Evolutionary conservation across 2,113 vertebrate genomes (phyloP), one percentile per base, ranked within the genome.

Genomic region (Nerophis ophidion): DNA sequence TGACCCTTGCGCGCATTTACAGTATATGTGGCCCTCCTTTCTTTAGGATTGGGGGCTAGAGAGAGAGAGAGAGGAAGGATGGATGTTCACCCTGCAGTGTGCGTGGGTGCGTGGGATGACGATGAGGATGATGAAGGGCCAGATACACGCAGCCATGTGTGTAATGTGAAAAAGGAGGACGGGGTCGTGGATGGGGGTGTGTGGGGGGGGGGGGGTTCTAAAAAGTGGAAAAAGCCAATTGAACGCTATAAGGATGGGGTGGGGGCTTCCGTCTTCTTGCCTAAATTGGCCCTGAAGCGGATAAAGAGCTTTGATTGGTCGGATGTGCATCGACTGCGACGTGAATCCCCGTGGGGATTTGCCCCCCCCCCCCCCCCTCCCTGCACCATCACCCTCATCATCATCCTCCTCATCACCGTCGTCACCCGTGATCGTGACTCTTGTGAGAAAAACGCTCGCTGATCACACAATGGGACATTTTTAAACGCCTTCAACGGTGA

Each of bases 131-230:
- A 71, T 70, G 81, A 72, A 66, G 66, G 72, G 33, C 15, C 45
- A 5, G 49, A 75, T 72, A 77, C 75, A 82, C 72, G 34, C 93
- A 94, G 86, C 88, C 88, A 70, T 92, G 93, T 93, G 93, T 95
- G 94, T 95, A 98, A 97, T 97, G 88, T 89, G 91, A 92, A 93
- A 81, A 91, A 65, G 84, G 79, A 91, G 69, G 80, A 79, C 84
- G 85, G 74, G 80, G 14, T 54, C 26, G 17, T 58, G 52, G 46
- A 49, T n/a, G 46, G 70, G 49, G 33, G 17, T 15, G 34, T 47
- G 34, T 12, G 44, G 60, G 2, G 50, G 35, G 38, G 55, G 60
- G 45, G 12, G 40, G 51, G 1, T 48, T 54, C 1, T 13, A 13
- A 7, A 8, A 17, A 48, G 61, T 58, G 8, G 1, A 50, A 63